These are phyloP conservation scores for Seriola rivoliana DNA, from an alignment of 2,113 vertebrate species.

Conservation along the genomic window DNA sequence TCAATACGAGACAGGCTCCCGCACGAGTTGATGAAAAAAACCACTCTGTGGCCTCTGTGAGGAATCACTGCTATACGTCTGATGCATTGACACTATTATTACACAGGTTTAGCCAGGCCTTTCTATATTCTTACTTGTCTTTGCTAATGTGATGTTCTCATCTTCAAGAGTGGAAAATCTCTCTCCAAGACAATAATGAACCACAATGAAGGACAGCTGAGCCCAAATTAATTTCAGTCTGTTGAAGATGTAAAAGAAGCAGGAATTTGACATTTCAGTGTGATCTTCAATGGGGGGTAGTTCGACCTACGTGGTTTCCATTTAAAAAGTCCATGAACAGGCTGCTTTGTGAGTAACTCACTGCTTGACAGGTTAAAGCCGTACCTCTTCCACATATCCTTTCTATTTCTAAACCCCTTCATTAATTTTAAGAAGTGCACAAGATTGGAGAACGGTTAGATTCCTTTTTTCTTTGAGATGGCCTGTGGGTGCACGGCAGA, in stretches of 20 bases:
- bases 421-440: background rate
- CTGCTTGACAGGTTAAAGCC: background rate
- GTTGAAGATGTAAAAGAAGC: background rate
- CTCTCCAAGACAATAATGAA: background rate
- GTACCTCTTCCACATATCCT: background rate
- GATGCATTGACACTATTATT: background rate
- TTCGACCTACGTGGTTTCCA: background rate
- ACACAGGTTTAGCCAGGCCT: background rate
- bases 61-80: constrained; percentile 1
- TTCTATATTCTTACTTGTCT: background rate
- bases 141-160: background rate
- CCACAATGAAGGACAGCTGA: constrained; percentile 1
- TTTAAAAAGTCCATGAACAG: background rate
- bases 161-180: background rate
- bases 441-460: too few species aligned
- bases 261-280: background rate
- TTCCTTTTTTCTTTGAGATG: background rate
- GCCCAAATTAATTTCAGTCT: constrained; percentile 1
- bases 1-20: background rate
- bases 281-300: background rate
- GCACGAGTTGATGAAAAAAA: background rate
- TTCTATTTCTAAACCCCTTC: background rate
- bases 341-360: background rate
- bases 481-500: background rate
- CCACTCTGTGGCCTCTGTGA: background rate